Conservation (phyloP, 2,888 invertebrate species). For the Phrixothrix hirtus region DNA sequence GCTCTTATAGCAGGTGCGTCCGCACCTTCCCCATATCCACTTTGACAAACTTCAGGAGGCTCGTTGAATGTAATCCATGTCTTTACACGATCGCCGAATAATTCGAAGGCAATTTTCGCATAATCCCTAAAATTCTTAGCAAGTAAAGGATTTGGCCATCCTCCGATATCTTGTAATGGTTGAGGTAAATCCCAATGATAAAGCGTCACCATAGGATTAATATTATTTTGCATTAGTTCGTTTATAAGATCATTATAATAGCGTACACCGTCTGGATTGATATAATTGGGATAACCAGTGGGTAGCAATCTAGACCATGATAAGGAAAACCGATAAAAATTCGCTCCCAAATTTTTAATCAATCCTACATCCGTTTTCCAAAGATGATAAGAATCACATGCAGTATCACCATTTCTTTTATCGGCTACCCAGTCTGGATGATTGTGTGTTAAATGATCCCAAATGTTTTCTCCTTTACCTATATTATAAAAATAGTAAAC, state of each 20-base stretch:
- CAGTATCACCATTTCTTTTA: slow-evolving; percentile 63
- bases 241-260: slow-evolving; percentile 68
- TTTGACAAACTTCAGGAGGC: slow-evolving; percentile 47
- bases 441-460: slow-evolving; percentile 56
- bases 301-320: slow-evolving; percentile 6
- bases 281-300: slow-evolving; percentile 2
- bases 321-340: slow-evolving; percentile 6
- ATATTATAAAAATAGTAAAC: not conserved
- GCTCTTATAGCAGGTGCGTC: slow-evolving; percentile 57
- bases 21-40: slow-evolving; percentile 43
- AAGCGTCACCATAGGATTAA: slow-evolving; percentile 64
- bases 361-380: slow-evolving; percentile 62
- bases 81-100: slow-evolving; percentile 49
- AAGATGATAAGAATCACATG: slow-evolving; percentile 69
- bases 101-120: slow-evolving; percentile 57
- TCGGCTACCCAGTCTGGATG: slow-evolving; percentile 56
- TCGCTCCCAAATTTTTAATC: slow-evolving; percentile 3
- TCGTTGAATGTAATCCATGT: slow-evolving; percentile 63
- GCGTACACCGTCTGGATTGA: too few species aligned
- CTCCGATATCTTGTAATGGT: slow-evolving; percentile 61
- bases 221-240: slow-evolving; percentile 59
- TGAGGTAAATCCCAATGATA: too few species aligned
- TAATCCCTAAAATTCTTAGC: slow-evolving; percentile 65
- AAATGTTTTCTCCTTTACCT: slow-evolving; percentile 52
- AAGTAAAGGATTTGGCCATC: slow-evolving; percentile 66